phyloP scores from a whole-genome alignment of 2,888 invertebrate genomes.

The Slavum lentiscoides region DNA sequence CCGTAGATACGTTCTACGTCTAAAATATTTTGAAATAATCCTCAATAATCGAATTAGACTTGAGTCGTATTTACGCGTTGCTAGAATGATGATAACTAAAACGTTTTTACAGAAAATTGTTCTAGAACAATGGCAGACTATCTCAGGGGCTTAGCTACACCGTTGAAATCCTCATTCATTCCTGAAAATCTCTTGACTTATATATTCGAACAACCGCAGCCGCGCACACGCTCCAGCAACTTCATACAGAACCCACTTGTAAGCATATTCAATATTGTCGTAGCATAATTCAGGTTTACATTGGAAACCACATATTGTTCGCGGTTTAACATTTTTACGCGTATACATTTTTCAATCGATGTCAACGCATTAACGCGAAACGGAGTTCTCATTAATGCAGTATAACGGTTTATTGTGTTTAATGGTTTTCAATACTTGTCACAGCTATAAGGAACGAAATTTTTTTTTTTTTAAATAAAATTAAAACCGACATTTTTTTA shows the following conservation, averaged over 20 bases:
- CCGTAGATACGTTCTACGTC: neutral
- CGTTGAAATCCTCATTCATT: slow-evolving; percentile 27
- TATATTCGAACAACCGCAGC: slow-evolving; percentile 12
- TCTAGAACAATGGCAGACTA: slow-evolving; percentile 36
- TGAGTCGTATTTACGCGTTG: slow-evolving; percentile 7
- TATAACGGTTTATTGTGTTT: no score
- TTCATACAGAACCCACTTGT: slow-evolving; percentile 6
- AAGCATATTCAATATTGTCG: slow-evolving; percentile 9
- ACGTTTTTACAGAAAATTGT: slow-evolving; percentile 18
- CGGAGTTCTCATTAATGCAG: no score
- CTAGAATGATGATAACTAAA: neutral
- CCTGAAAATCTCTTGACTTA: slow-evolving; percentile 26
- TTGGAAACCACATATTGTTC: neutral
- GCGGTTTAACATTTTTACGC: neutral
- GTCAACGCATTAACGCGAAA: no score
- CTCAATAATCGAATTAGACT: neutral
- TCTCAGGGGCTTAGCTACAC: slow-evolving; percentile 30
- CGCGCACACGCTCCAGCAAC: neutral
- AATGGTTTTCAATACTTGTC: no score
- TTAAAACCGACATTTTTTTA: no score
- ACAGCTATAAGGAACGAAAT: no score
- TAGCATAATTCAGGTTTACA: neutral
- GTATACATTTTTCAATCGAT: neutral
- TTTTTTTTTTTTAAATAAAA: no score
- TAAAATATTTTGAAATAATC: slow-evolving; percentile 12